A percentile compares a stretch with the other conserved stretches of the same genome.
These are phyloP conservation scores for Regulus satrapa DNA, from an alignment of 2,113 vertebrate species.

Conservation along the genomic window DNA sequence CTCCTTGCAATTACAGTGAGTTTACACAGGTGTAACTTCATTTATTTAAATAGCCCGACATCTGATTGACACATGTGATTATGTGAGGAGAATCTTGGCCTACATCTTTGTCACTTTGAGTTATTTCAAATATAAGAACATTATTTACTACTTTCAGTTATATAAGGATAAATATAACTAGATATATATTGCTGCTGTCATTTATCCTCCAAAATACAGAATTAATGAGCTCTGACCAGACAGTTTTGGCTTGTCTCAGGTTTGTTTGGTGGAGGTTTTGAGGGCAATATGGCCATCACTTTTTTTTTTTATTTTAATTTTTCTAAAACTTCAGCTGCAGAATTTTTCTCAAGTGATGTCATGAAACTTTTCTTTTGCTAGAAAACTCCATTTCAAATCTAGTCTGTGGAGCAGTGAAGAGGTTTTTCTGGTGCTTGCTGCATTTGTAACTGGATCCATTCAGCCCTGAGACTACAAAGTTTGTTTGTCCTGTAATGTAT, in stretches of 20 bases:
- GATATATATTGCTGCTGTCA: background rate
- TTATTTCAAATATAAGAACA: slow-evolving; percentile 29
- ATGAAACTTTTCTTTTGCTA: background rate
- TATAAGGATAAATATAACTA: background rate
- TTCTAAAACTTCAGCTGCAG: background rate
- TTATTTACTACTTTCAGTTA: slow-evolving; percentile 29
- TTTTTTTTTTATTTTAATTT: background rate
- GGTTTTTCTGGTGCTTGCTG: background rate
- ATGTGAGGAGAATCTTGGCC: background rate
- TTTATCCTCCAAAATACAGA: background rate
- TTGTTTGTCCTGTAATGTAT: background rate
- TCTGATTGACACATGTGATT: slow-evolving; percentile 28
- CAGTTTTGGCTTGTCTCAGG: background rate
- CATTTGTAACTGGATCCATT: background rate
- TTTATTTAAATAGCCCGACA: background rate
- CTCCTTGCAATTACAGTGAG: slow-evolving; percentile 2
- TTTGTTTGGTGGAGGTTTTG: background rate
- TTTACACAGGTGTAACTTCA: background rate
- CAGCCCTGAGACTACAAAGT: background rate
- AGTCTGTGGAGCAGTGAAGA: background rate
- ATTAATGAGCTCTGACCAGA: background rate
- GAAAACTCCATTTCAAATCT: background rate
- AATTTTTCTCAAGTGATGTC: background rate
- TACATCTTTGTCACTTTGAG: slow-evolving; percentile 25
- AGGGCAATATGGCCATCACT: background rate